phyloP scores from a whole-genome alignment of 2,113 vertebrate species.

The Entelurus aequoreus region DNA sequence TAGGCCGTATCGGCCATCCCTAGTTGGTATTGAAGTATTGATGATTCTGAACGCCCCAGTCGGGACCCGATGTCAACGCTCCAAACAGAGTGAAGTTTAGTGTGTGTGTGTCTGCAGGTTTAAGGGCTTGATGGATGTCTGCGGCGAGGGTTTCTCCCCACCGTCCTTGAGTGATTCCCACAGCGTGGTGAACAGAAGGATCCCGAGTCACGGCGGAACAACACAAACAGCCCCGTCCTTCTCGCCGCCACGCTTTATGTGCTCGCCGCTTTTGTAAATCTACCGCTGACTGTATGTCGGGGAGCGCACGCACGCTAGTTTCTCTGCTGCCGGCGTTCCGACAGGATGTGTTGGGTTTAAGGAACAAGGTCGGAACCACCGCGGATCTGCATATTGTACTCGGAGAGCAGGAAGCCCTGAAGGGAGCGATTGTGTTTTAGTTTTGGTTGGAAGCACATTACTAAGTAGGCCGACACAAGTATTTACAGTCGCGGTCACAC shows the following conservation, averaged over 20 bases:
- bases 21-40: too few relatives aligned
- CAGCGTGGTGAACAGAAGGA: constrained; percentile 37
- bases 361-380: background rate
- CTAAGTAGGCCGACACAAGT: background rate
- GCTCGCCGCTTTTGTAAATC: background rate
- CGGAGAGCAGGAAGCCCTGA: constrained; percentile 32
- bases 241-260: background rate
- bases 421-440: constrained; percentile 35
- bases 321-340: background rate
- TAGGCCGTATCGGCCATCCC: too few relatives aligned
- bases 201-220: constrained; percentile 2
- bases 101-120: constrained; percentile 34
- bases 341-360: constrained; percentile 4
- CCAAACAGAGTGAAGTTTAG: background rate
- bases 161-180: constrained; percentile 56
- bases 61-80: too few relatives aligned
- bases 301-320: too few relatives aligned
- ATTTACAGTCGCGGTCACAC: background rate
- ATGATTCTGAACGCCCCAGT: too few relatives aligned
- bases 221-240: background rate
- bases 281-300: too few relatives aligned
- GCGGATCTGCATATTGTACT: constrained; percentile 34
- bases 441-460: constrained; percentile 37
- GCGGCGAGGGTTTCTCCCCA: constrained; percentile 46
- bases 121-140: constrained; percentile 54